Percentiles rank a stretch among this genome's conserved stretches.
Conservation (phyloP, 30 jellyfish, hydroid and myxozoan species). For the Pseudorhiza aurosa region DNA sequence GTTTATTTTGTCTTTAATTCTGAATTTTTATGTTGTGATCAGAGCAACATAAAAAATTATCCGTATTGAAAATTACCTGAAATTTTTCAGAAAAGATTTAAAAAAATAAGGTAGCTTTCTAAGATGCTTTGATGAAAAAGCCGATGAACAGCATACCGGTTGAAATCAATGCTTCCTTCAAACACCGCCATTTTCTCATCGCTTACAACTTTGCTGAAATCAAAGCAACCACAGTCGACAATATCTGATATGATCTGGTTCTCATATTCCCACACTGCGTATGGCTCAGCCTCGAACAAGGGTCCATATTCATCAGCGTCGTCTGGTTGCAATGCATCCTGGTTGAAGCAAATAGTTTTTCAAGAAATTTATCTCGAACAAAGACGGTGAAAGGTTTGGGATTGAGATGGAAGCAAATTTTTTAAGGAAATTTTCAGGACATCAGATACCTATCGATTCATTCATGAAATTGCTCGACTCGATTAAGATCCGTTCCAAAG, state of each 20-base stretch:
- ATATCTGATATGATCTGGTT: slow-evolving; percentile 32
- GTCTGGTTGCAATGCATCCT: slow-evolving; percentile 65
- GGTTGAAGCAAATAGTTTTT: too few species aligned
- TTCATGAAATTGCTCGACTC: too few species aligned
- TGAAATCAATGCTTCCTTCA: slow-evolving; percentile 6
- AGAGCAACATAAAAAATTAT: too few species aligned
- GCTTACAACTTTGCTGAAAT: slow-evolving; percentile 10
- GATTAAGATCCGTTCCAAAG: too few species aligned
- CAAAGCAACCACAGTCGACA: slow-evolving; percentile 21
- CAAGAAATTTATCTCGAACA: too few species aligned
- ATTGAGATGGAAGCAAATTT: too few species aligned
- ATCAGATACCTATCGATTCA: too few species aligned
- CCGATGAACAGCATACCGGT: slow-evolving; percentile 6
- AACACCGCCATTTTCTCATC: neutral
- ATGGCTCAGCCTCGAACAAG: slow-evolving; percentile 68
- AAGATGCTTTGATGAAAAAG: neutral
- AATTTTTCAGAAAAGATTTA: neutral
- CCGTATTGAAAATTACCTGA: neutral
- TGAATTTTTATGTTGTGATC: too few species aligned
- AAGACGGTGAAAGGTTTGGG: too few species aligned
- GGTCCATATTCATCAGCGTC: slow-evolving; percentile 32
- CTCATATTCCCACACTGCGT: slow-evolving; percentile 80
- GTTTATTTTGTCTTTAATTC: too few species aligned
- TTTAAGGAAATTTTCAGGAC: too few species aligned
- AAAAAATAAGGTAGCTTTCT: neutral